Evolutionary conservation across 2,888 invertebrate genomes (phyloP).

Genomic region (Teleiodes luculella): DNA sequence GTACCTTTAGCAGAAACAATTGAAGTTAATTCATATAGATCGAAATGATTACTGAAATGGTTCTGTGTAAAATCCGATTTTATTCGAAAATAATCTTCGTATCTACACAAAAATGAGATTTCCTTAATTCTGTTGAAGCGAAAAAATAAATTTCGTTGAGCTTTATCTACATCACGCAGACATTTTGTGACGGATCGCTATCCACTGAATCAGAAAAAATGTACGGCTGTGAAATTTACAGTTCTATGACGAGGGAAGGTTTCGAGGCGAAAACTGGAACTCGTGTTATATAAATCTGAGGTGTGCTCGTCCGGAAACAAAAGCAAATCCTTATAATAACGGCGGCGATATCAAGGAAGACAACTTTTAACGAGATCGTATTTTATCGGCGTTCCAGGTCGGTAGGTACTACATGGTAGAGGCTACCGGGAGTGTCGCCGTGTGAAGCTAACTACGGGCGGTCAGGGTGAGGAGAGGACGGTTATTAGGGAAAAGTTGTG

Average conservation of each 20-base stretch:
- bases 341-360: neutral
- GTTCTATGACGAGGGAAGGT: conserved; percentile 48
- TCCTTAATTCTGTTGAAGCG: neutral
- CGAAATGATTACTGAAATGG: neutral
- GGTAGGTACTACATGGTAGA: no score
- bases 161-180: neutral
- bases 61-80: neutral
- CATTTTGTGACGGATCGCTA: conserved; percentile 21
- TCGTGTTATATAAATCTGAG: conserved; percentile 31
- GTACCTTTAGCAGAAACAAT: no score
- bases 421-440: no score
- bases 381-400: neutral
- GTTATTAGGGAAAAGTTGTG: neutral
- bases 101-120: neutral
- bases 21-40: no score
- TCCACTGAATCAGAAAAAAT: conserved; percentile 49
- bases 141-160: neutral
- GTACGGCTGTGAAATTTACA: conserved; percentile 34
- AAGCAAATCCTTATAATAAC: neutral
- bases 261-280: conserved; percentile 44
- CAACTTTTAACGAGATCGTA: neutral
- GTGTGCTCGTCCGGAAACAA: neutral
- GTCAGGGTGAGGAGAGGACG: neutral
- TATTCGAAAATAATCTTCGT: neutral
- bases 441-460: neutral